Base-by-base conservation (phyloP, 2,888 invertebrate species). In the Campoletis raptor region DNA sequence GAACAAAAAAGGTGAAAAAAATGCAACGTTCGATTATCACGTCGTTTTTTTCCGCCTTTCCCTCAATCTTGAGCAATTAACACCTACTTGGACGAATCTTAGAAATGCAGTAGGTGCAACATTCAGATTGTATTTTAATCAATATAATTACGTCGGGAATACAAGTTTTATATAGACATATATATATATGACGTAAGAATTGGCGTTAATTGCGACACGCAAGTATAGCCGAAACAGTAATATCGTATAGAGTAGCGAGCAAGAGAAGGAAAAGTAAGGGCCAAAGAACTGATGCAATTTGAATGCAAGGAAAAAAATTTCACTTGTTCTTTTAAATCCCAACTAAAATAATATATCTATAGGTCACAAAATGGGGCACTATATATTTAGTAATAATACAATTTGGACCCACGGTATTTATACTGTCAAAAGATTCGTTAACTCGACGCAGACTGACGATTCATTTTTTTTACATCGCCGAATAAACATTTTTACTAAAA, bases 151-250 rank as follows among this genome's bases (percentile, higher is more conserved):
- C 52, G 18, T 61, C 45, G 7, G 48, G 10, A 66, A 18, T 18
- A 61, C 15, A 45, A 21, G 70, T 69, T 24, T 30, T 30, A 3
- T 30, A 30, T 30, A 30, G n/a, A n/a, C 3, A 2, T 30, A 42
- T 6, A 4, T 42, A 54, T 73, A 54, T n/a, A 45, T 64, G 78
- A 82, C 12, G 78, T 64, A 85, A 85, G 67, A 69, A 69, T 52
- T 15, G 1, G 21, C 12, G 21, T 69, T 12, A 79, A 82, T 82
- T 85, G 82, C 85, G 42, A 77, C 15, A 82, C 24, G 72, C 64
- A n/a, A 6, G 4, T 30, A 10, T 45, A 12, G 7, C 10, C n/a
- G 9, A 54, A 48, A 73, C 0, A 54, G 10, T 21, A 37, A 54
- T 48, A 30, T 48, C 48, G 15, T 48, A 18, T 48, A n/a, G n/a